Evolutionary conservation across 2,113 vertebrate genomes (phyloP).

Genomic region (Scomber japonicus): DNA sequence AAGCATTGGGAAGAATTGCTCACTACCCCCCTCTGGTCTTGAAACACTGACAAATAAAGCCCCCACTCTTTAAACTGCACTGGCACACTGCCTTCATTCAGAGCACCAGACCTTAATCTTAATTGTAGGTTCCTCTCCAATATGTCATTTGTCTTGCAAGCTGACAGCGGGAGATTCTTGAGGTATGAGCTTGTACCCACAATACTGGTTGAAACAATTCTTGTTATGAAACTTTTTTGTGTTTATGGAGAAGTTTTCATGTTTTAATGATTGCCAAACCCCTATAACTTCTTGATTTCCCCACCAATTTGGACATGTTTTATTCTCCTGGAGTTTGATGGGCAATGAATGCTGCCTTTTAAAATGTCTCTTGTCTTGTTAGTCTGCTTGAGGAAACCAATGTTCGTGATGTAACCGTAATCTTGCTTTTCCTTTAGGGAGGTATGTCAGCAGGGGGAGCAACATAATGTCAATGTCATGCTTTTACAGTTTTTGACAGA

Average conservation of each 20-base stretch:
- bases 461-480: constrained; percentile 7
- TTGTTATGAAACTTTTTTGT: constrained; percentile 58
- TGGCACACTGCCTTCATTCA: constrained; percentile 73
- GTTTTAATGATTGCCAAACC: constrained; percentile 65
- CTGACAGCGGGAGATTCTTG: constrained; percentile 74
- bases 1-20: constrained; percentile 39
- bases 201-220: constrained; percentile 63
- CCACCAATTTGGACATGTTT: constrained; percentile 52
- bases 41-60: constrained; percentile 72
- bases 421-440: not conserved
- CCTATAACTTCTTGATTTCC: constrained; percentile 31
- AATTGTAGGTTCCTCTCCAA: constrained; percentile 78
- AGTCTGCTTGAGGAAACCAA: constrained; percentile 12
- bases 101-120: constrained; percentile 63
- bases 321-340: constrained; percentile 6
- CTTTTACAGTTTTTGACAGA: constrained; percentile 12
- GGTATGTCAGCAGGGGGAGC: too few species aligned
- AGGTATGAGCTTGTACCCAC: constrained; percentile 67
- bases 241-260: constrained; percentile 48
- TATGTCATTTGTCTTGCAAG: constrained; percentile 73
- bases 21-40: constrained; percentile 36
- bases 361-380: constrained; percentile 33
- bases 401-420: constrained; percentile 24
- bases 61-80: constrained; percentile 44
- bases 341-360: constrained; percentile 40